Conservation (phyloP, 2,888 invertebrate genomes). For the Limnephilus lunatus region DNA sequence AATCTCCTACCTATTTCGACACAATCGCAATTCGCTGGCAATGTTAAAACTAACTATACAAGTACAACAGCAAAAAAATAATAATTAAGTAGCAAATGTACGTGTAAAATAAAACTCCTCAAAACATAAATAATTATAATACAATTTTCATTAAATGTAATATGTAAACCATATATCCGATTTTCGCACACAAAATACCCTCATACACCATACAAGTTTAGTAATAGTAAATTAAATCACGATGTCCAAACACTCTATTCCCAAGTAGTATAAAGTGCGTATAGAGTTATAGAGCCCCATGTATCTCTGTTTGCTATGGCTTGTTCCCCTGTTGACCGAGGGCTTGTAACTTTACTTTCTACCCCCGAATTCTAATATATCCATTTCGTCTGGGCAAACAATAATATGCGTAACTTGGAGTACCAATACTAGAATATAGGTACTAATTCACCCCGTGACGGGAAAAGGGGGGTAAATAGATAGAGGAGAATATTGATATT, state of each 20-base stretch:
- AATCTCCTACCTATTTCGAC: no score
- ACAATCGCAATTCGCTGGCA: no score
- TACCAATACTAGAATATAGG: neutral
- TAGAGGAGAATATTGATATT: neutral
- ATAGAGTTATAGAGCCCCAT: neutral
- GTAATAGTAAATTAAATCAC: neutral
- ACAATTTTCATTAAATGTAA: no score
- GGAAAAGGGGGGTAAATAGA: neutral
- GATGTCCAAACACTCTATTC: neutral
- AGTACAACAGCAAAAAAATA: no score
- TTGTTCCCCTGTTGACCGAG: neutral
- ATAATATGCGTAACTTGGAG: neutral
- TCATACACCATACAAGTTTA: no score
- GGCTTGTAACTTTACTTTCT: neutral
- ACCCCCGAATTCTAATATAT: slow-evolving; percentile 54
- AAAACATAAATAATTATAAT: no score
- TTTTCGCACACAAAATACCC: no score
- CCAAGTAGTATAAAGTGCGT: neutral
- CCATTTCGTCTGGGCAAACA: slow-evolving; percentile 50
- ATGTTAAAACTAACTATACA: no score
- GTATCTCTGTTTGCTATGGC: neutral
- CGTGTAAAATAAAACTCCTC: no score
- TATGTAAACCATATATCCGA: no score
- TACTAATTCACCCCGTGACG: neutral
- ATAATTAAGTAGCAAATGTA: no score